Evolutionary conservation across 2,113 vertebrate species (phyloP), one percentile per base, ranked within the genome.

Genomic region (Sceloporus undulatus): DNA sequence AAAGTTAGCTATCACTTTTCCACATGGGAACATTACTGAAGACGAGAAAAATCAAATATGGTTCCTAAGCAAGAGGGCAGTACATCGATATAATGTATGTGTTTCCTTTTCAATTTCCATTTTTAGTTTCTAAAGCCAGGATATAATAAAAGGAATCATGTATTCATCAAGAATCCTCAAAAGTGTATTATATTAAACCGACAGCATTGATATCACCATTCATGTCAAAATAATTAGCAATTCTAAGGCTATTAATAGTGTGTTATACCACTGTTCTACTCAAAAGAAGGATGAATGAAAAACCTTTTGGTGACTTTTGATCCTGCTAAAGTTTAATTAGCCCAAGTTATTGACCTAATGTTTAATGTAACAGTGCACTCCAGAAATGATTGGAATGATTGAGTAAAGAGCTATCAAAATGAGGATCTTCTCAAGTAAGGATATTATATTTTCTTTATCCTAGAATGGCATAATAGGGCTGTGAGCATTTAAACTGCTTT

Each of bases 311-410:
- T 97, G 96, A 96, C 96, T 97, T 95, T 96, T 96, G 95, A 95
- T 96, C 95, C 94, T 94, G 94, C 95, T 97, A 96, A 97, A 97
- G 96, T 96, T 96, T 97, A 97, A 97, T 97, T 96, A 97, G 94
- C 91, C 94, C 95, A 96, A 91, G 93, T 95, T 96, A 95, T 93
- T 97, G 95, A 97, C 95, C 95, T 97, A 94, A 94, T 97, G 93
- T 96, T 97, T 97, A 96, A 96, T 97, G 94, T 96, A 96, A 96
- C 83, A 94, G 91, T 95, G 96, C 94, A 96, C 96, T 96, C 92
- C 85, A 94, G 95, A 88, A 96, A 95, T 95, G 92, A 96, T 95
- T 95, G 95, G 91, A 96, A 95, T 95, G 92, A 96, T 94, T 95
- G 95, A 92, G 93, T 95, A 96, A 97, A 96, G 94, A 91, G 96